Conservation (phyloP, 2,113 vertebrate genomes). For the Sebastes schlegelii region DNA sequence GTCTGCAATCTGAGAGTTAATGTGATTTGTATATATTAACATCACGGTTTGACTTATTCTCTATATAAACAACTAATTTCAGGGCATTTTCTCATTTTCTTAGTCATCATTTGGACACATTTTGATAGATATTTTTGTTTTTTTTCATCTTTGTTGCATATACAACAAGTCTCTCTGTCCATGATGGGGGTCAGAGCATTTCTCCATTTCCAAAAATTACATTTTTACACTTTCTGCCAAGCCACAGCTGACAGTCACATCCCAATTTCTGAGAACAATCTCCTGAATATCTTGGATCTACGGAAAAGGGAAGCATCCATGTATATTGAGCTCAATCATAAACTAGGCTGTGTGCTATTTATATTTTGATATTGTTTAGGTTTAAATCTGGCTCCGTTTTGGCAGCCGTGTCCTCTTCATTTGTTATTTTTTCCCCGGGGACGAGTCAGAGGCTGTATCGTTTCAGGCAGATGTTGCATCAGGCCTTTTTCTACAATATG, state of each 20-base stretch:
- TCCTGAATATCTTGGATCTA: slow-evolving; percentile 30
- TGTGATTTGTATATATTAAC: slow-evolving; percentile 23
- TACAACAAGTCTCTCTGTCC: slow-evolving; percentile 18
- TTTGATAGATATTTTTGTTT: slow-evolving; percentile 23
- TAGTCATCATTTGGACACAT: slow-evolving; percentile 17
- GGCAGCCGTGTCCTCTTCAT: slow-evolving; percentile 25
- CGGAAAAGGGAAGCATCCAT: slow-evolving; percentile 38
- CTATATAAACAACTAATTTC: slow-evolving; percentile 20
- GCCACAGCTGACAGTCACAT: slow-evolving; percentile 45
- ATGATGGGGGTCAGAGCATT: slow-evolving; percentile 34
- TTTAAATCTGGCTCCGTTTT: slow-evolving; percentile 44
- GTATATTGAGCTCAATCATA: slow-evolving; percentile 39
- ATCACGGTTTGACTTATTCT: slow-evolving; percentile 24
- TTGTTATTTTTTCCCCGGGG: slow-evolving; percentile 31
- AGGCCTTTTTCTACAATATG: neutral
- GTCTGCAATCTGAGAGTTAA: slow-evolving; percentile 15
- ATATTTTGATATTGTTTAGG: slow-evolving; percentile 37
- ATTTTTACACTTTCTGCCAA: slow-evolving; percentile 36
- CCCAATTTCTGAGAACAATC: slow-evolving; percentile 34
- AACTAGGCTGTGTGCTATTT: slow-evolving; percentile 25
- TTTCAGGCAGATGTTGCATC: slow-evolving; percentile 33
- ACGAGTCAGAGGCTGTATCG: slow-evolving; percentile 15
- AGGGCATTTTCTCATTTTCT: neutral
- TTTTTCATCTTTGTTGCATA: slow-evolving; percentile 20
- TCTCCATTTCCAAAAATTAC: slow-evolving; percentile 34